Base-by-base conservation (phyloP, 2,888 invertebrate genomes). In the Ophion ellenae region DNA sequence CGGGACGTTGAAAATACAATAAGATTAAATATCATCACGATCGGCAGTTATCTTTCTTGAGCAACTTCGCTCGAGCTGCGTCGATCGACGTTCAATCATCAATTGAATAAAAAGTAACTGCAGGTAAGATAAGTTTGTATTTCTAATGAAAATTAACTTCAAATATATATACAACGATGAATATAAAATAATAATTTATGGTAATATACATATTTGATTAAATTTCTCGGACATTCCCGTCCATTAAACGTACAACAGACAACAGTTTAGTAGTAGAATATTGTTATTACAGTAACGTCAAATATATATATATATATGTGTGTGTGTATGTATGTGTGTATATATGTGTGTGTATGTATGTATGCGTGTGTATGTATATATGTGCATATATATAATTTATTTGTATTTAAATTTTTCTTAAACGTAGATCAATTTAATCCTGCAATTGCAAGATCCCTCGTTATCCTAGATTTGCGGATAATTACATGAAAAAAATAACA, bases 101-200 rank as follows among this genome's bases (percentile, higher is more conserved):
- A 61, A 24, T 77, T 40, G 9, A 77, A 77, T 40, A 24, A 71
- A 11, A 71, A 64, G n/a, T 32, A 88, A 90, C 57, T 83, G 59
- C 89, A 89, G 89, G 89, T 91, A 91, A 91, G 90, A 91, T 89
- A 91, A 91, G 83, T 78, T 90, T 91, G 87, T 92, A 92, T 91
- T 91, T 90, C 89, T 90, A 92, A 78, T 90, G 86, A 90, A 91
- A 91, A 90, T 92, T 88, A 90, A 86, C 91, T 85, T 90, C 90
- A 67, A 73, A 91, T 91, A 90, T 92, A 92, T 92, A 90, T 93
- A 93, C 93, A 93, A 92, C 91, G 92, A 90, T 91, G 90, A 90
- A 92, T 92, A 93, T 90, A 92, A 93, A 93, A 93, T 93, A 92
- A 93, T 92, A 93, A 93, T 92, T 92, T 93, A 93, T 92, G 90